A percentile compares a stretch with the other conserved stretches of the same genome.
Evolutionary conservation across 2,113 vertebrate species (phyloP).

Genomic region (Periophthalmus modestus): DNA sequence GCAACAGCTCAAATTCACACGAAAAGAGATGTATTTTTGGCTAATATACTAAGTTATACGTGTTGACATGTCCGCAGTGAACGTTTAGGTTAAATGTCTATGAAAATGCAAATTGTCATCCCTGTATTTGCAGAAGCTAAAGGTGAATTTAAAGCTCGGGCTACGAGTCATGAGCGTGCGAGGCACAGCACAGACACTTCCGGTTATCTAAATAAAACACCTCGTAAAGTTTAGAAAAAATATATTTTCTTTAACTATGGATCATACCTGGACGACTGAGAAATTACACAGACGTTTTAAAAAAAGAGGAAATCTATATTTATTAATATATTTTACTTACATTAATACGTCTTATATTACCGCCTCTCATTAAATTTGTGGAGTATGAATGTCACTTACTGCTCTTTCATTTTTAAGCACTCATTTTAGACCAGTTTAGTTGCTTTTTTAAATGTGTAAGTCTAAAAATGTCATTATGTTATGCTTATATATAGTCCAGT

Average conservation of each 20-base stretch:
- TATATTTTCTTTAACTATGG: too few species aligned
- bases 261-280: too few species aligned
- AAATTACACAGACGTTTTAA: neutral
- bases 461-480: too few species aligned
- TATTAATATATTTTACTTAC: neutral
- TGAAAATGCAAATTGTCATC: neutral
- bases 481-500: too few species aligned
- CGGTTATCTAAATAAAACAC: neutral
- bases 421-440: too few species aligned
- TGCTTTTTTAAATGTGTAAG: too few species aligned
- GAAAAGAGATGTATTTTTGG: neutral
- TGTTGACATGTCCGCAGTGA: conserved; percentile 17
- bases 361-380: too few species aligned
- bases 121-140: neutral
- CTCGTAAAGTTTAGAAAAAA: too few species aligned
- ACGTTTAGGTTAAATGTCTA: neutral
- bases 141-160: neutral
- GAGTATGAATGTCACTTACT: too few species aligned
- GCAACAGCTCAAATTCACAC: neutral
- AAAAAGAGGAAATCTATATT: neutral
- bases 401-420: too few species aligned
- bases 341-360: too few species aligned
- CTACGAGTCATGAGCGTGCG: neutral
- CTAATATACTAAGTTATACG: neutral
- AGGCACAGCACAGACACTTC: conserved; percentile 14